These are phyloP conservation scores for Takifugu flavidus DNA, from an alignment of 2,113 vertebrate genomes.

Conservation along the genomic window DNA sequence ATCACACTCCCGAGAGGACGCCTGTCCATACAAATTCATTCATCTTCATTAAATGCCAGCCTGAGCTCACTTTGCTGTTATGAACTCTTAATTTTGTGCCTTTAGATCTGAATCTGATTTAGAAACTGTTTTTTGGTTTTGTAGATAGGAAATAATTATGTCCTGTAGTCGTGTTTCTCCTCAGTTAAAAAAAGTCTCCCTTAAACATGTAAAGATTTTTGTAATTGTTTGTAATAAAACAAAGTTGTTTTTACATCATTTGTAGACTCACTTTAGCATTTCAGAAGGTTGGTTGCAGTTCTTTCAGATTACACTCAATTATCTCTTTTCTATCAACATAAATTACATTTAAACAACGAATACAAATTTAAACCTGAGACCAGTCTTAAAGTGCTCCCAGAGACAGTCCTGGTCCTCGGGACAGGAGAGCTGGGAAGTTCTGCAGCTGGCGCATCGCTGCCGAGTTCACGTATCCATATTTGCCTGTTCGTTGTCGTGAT, in stretches of 20 bases:
- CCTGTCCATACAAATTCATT: constrained; percentile 1
- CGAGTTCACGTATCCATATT: too few relatives aligned
- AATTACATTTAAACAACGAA: too few relatives aligned
- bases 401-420: too few relatives aligned
- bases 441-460: too few relatives aligned
- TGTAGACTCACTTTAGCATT: too few relatives aligned
- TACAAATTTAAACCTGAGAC: too few relatives aligned
- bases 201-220: constrained; percentile 45
- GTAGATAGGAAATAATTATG: constrained; percentile 29
- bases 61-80: background rate
- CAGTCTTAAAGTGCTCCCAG: too few relatives aligned
- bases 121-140: constrained; percentile 2
- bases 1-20: constrained; percentile 3
- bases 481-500: too few relatives aligned
- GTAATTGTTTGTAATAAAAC: constrained; percentile 73
- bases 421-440: too few relatives aligned
- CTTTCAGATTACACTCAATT: too few relatives aligned
- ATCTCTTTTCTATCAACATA: too few relatives aligned
- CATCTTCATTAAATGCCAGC: background rate
- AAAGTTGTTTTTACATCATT: constrained; percentile 4
- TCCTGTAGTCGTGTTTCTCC: constrained; percentile 49
- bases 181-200: constrained; percentile 6
- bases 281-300: too few relatives aligned
- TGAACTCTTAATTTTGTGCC: background rate
- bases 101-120: background rate